Evolutionary conservation across 1,140 invertebrate species (phyloP).

Genomic region (Himalopsyche phryganea): DNA sequence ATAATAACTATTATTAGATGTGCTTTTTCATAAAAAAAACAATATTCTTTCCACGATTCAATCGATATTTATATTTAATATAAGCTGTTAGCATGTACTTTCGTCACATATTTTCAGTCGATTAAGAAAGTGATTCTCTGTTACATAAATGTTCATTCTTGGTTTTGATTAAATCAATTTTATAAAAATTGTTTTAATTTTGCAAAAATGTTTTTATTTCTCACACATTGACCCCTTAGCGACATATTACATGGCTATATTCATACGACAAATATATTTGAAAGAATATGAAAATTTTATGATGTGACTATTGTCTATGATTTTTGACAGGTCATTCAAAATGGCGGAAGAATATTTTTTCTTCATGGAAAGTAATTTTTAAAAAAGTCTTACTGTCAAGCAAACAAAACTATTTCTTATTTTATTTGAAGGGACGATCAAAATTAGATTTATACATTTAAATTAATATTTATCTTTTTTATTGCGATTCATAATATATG

Average conservation of each 20-base stretch:
- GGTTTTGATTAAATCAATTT: constrained; percentile 22
- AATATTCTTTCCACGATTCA: constrained; percentile 9
- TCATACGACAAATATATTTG: background rate
- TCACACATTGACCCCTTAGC: background rate
- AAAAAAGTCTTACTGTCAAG: too few species aligned
- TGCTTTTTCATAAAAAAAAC: constrained; percentile 7
- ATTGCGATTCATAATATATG: too few species aligned
- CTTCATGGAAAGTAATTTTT: too few species aligned
- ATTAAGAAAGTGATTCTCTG: background rate
- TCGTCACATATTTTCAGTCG: constrained; percentile 9
- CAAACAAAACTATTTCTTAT: too few species aligned
- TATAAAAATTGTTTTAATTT: constrained; percentile 17
- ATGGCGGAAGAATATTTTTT: too few species aligned
- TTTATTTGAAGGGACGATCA: too few species aligned
- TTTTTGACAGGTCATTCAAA: too few species aligned
- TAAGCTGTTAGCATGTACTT: background rate
- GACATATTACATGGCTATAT: background rate
- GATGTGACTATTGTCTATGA: too few species aligned
- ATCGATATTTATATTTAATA: background rate
- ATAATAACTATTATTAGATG: background rate
- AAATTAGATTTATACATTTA: too few species aligned
- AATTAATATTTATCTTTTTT: too few species aligned
- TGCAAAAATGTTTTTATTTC: constrained; percentile 5
- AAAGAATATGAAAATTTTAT: too few species aligned
- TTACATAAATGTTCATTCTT: constrained; percentile 15